Evolutionary conservation across 2,113 vertebrate species (phyloP).

Genomic region (Sorex araneus): DNA sequence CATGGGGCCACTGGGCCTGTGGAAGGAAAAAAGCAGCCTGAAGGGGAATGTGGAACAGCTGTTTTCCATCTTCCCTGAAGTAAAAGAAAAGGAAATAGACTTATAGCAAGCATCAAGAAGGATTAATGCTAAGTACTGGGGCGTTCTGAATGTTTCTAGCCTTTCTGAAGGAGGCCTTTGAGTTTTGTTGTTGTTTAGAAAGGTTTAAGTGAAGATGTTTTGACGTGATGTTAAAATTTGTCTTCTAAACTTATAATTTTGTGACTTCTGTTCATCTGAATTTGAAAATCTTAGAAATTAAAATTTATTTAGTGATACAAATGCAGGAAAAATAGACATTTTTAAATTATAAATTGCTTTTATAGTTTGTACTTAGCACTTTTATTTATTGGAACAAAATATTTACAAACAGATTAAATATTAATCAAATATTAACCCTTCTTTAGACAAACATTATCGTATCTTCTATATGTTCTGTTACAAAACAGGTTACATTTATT

Average conservation of each 20-base stretch:
- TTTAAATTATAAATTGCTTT: conserved; percentile 35
- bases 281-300: conserved; percentile 59
- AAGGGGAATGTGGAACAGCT: conserved; percentile 76
- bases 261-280: conserved; percentile 17
- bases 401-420: neutral
- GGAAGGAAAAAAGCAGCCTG: conserved; percentile 56
- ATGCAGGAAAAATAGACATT: conserved; percentile 9
- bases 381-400: conserved; percentile 45
- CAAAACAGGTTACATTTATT: neutral
- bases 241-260: conserved; percentile 10
- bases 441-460: neutral
- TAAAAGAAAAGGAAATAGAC: conserved; percentile 70
- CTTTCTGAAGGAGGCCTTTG: conserved; percentile 63
- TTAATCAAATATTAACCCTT: neutral
- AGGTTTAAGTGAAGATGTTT: conserved; percentile 35
- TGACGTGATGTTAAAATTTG: conserved; percentile 27
- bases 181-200: conserved; percentile 61
- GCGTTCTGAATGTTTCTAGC: conserved; percentile 65
- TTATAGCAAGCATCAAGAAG: conserved; percentile 62
- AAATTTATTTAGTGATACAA: conserved; percentile 44
- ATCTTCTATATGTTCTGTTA: neutral
- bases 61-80: conserved; percentile 76
- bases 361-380: conserved; percentile 44
- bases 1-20: neutral
- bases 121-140: conserved; percentile 72